phyloP scores from a whole-genome alignment of 2,888 invertebrate species.

The Notodonta dromedarius region DNA sequence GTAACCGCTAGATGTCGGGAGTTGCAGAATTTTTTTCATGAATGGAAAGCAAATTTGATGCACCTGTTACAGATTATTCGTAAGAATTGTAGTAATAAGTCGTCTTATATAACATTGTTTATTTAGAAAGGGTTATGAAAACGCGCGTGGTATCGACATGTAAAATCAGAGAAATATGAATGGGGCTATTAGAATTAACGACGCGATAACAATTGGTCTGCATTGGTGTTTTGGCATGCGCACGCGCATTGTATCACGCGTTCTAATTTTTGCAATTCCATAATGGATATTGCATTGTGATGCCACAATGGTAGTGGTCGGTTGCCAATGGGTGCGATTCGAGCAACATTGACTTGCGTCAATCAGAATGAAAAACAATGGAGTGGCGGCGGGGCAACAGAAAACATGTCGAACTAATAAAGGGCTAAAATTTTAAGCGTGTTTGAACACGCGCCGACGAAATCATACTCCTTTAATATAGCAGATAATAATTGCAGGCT shows the following conservation, averaged over 20 bases:
- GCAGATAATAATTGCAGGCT: no score
- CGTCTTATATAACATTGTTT: neutral
- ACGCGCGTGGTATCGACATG: neutral
- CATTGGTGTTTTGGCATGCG: conserved; percentile 56
- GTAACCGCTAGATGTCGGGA: conserved; percentile 40
- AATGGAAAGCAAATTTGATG: conserved; percentile 8
- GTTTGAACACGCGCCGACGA: neutral
- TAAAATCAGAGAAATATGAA: conserved; percentile 19
- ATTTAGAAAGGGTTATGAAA: neutral
- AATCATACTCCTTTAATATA: neutral
- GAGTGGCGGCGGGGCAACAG: conserved; percentile 4
- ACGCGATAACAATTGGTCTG: conserved; percentile 37
- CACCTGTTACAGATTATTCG: conserved; percentile 15
- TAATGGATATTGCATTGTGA: conserved; percentile 43
- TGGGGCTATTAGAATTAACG: conserved; percentile 28
- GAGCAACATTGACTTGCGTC: conserved; percentile 30
- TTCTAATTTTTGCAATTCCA: conserved; percentile 50
- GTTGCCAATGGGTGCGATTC: conserved; percentile 35
- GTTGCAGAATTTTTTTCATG: conserved; percentile 7
- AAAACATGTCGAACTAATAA: neutral
- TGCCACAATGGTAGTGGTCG: conserved; percentile 28
- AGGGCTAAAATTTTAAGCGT: neutral
- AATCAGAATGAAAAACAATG: conserved; percentile 29
- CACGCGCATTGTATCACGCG: conserved; percentile 59
- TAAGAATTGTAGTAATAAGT: conserved; percentile 14